Evolutionary conservation across 2,113 vertebrate species (phyloP).

Genomic region (Danionella cerebrum): DNA sequence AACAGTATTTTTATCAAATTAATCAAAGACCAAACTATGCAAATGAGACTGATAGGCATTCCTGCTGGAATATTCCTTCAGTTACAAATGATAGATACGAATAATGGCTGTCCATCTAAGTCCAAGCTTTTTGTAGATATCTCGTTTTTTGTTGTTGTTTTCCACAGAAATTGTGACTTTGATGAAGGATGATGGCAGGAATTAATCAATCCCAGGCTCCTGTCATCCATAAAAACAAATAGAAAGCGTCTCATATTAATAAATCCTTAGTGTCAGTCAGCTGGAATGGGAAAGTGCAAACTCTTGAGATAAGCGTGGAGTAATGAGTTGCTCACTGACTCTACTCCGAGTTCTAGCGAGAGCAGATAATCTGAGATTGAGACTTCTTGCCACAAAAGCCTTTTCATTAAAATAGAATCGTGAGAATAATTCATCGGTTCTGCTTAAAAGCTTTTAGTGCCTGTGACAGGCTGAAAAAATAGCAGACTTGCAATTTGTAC

Average conservation of each 20-base stretch:
- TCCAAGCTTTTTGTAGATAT: constrained; percentile 1
- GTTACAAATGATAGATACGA: constrained; percentile 8
- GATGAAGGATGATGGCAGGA: constrained; percentile 14
- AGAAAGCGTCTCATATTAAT: constrained; percentile 21
- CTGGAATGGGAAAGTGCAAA: neutral
- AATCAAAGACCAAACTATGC: constrained; percentile 39
- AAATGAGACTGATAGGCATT: constrained; percentile 21
- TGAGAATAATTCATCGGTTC: neutral
- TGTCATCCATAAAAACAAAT: constrained; percentile 16
- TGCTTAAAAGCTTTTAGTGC: neutral
- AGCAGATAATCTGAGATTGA: constrained; percentile 11
- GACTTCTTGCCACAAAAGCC: neutral
- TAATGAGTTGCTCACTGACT: constrained; percentile 21
- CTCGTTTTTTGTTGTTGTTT: neutral
- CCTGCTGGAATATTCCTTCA: neutral
- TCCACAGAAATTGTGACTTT: neutral
- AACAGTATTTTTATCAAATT: constrained; percentile 19
- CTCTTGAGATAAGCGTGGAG: constrained; percentile 19
- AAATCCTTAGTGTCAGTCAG: constrained; percentile 7
- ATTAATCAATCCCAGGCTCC: constrained; percentile 25
- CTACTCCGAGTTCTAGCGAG: neutral
- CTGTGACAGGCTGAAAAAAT: neutral
- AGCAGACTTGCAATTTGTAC: neutral
- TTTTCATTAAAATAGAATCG: constrained; percentile 2
- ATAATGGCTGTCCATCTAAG: constrained; percentile 19